A percentile compares a stretch with the other conserved stretches of the same genome.
Conservation (phyloP, 2,113 vertebrate species). For the Delphinapterus leucas region DNA sequence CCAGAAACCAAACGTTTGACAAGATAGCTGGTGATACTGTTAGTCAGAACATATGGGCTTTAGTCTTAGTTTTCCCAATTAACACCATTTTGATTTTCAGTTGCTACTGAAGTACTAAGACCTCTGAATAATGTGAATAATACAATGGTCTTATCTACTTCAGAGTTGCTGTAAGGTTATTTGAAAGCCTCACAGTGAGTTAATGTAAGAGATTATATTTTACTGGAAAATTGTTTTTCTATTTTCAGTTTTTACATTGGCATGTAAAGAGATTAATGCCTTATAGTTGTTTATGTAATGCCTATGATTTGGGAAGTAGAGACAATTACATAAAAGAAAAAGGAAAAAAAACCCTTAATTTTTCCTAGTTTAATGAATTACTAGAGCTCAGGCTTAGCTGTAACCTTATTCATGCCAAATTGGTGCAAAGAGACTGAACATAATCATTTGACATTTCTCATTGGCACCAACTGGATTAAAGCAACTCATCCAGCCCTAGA, state of each 20-base stretch:
- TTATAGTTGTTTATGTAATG: neutral
- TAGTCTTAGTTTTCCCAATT: neutral
- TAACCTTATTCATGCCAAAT: neutral
- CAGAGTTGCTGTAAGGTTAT: neutral
- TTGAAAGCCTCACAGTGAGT: neutral
- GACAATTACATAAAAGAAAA: neutral
- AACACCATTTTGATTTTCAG: neutral
- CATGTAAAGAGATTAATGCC: neutral
- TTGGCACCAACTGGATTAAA: conserved; percentile 17
- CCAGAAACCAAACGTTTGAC: neutral
- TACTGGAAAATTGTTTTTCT: neutral
- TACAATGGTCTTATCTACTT: neutral
- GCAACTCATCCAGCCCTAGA: neutral
- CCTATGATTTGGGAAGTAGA: neutral
- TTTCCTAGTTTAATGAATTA: neutral
- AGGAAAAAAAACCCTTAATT: neutral
- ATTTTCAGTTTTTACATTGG: neutral
- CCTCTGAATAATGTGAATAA: neutral
- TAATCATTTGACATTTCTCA: conserved; percentile 31
- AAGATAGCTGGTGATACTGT: neutral
- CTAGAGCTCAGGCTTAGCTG: neutral
- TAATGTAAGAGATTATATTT: neutral
- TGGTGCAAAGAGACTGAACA: neutral
- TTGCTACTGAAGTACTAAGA: neutral
- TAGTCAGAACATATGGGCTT: neutral